A percentile compares a stretch with the other conserved stretches of the same genome.
These are phyloP conservation scores for Euura saliciscinereae DNA, from an alignment of 1,140 invertebrate species.

Conservation along the genomic window DNA sequence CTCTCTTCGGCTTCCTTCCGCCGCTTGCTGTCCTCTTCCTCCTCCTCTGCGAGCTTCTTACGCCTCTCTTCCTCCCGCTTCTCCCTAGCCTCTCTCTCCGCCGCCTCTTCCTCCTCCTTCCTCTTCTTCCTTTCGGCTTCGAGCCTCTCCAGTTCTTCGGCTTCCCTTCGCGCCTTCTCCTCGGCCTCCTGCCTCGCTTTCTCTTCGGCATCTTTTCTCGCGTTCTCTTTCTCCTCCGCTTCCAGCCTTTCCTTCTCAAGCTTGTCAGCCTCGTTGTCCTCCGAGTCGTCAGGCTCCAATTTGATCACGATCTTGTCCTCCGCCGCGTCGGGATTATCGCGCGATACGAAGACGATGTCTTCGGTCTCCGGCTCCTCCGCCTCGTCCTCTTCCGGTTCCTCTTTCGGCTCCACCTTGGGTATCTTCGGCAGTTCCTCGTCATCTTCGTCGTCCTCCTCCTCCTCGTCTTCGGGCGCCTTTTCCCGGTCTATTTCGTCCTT, in stretches of 20 bases:
- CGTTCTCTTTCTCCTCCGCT: neutral
- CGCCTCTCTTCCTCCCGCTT: neutral
- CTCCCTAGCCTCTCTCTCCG: neutral
- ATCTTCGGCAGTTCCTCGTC: conserved; percentile 12
- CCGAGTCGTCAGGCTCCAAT: neutral
- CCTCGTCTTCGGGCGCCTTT: conserved; percentile 18
- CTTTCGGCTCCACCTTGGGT: conserved; percentile 16
- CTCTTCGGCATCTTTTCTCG: neutral
- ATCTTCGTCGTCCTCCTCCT: conserved; percentile 22
- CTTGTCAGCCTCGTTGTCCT: neutral
- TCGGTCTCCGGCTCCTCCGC: conserved; percentile 14
- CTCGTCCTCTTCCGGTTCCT: conserved; percentile 8
- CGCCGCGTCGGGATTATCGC: conserved; percentile 6
- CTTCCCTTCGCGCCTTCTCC: too few relatives aligned
- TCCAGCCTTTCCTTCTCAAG: neutral
- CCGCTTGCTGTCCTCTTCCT: conserved; percentile 4
- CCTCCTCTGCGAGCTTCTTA: neutral
- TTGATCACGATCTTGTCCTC: neutral
- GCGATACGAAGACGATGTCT: neutral
- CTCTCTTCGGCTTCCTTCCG: neutral
- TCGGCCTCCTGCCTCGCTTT: too few relatives aligned
- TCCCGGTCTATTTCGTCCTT: conserved; percentile 31
- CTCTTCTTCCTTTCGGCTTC: neutral
- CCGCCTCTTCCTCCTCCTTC: neutral
- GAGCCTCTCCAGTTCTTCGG: neutral